Base-by-base conservation (phyloP, 1,140 invertebrate genomes). In the Calycopis cecrops region DNA sequence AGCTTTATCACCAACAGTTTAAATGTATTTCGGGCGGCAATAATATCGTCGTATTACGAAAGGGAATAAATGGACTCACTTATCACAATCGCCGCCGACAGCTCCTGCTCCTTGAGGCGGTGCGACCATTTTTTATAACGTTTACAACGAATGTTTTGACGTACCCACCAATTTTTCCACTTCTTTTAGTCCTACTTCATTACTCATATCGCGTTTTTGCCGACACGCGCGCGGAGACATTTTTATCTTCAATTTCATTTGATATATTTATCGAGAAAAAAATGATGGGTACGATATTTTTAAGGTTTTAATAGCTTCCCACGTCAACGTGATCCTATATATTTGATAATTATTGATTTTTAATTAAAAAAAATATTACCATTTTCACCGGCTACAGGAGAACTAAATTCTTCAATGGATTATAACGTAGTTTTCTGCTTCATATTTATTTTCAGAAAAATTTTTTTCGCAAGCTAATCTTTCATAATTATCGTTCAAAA, bases 21-120 rank as follows among this genome's bases (percentile, higher is more conserved):
- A 9, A 42, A 28, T 42, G 42, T 42, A 49, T 38, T 52, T 52
- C 40, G 14, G 37, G 14, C 38, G 4, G 16, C 48, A 42, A 34
- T 48, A 35, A 47, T 55, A 48, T 52, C 35, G n/a, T 33, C 16
- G 52, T 37, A 47, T 48, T 51, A 35, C 35, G 12, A 56, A 52
- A 48, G 49, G 57, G 33, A 55, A 51, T 42, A 60, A 60, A 67
- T 67, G 52, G 56, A 44, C 52, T 51, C 56, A 67, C 56, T 60
- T 67, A 67, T 63, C 53, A 56, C 61, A 63, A 63, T 63, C 57
- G 57, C 55, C 54, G 21, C 57, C 42, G 59, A 64, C 59, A 57
- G 59, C 52, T 55, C n/a, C 52, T 34, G 21, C 42, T 40, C 33
- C 35, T 51, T 56, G 54, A 47, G 50, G 17, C 42, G 40, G 18